Conservation (phyloP, 2,113 vertebrate species). For the Lepus europaeus region DNA sequence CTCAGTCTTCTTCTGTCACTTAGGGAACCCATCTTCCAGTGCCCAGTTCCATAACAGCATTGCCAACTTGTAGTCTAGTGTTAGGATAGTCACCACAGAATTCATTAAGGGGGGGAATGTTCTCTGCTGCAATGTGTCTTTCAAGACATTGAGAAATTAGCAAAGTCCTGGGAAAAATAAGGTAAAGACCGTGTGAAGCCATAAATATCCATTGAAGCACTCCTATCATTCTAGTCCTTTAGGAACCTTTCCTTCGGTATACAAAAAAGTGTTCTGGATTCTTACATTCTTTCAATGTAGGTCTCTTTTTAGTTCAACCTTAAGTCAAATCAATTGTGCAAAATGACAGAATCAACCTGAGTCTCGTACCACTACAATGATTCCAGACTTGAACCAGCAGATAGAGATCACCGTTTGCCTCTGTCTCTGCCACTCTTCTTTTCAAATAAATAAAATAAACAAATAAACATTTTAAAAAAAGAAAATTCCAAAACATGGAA, state of each 20-base stretch:
- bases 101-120: fast-evolving
- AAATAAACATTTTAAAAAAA: neutral
- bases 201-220: neutral
- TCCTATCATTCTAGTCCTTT: neutral
- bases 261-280: neutral
- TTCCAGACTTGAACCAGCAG: neutral
- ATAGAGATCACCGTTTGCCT: too few relatives aligned
- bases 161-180: neutral
- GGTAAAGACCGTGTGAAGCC: neutral
- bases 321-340: neutral
- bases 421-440: too few relatives aligned
- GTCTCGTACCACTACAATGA: neutral
- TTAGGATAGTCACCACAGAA: neutral
- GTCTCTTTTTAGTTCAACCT: neutral
- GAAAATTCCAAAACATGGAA: neutral
- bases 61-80: neutral
- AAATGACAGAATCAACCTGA: neutral
- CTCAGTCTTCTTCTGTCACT: neutral
- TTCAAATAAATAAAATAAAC: too few relatives aligned
- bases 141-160: neutral
- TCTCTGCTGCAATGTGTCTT: neutral
- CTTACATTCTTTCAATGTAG: neutral
- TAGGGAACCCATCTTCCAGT: neutral
- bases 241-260: neutral
- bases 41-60: neutral